Percentiles rank a stretch among this genome's conserved stretches.
Conservation (phyloP, 2,797 vertebrate species). For the Naso thynnoides region DNA sequence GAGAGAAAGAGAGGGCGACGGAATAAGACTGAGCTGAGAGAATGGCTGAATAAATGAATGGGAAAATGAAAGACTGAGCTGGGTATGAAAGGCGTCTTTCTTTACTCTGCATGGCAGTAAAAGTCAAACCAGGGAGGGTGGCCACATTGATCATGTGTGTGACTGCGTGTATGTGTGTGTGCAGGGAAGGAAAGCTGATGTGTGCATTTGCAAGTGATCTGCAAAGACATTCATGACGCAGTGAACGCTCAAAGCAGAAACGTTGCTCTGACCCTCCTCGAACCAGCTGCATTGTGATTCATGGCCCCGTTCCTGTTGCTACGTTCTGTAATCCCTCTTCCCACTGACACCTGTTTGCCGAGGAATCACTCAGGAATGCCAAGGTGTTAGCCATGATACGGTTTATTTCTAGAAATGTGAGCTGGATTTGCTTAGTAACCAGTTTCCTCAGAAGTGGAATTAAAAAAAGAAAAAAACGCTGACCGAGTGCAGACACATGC, state of each 20-base stretch:
- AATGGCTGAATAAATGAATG: slow-evolving; percentile 45
- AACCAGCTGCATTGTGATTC: slow-evolving; percentile 60
- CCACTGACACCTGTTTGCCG: slow-evolving; percentile 70
- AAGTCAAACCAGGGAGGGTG: slow-evolving; percentile 47
- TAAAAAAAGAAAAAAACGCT: slow-evolving; percentile 33
- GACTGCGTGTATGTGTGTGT: slow-evolving; percentile 7
- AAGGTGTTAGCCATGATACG: slow-evolving; percentile 60
- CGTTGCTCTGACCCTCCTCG: slow-evolving; percentile 22
- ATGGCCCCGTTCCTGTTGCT: slow-evolving; percentile 56
- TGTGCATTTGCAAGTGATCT: not conserved
- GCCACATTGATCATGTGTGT: slow-evolving; percentile 15
- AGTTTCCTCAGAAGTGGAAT: slow-evolving; percentile 41
- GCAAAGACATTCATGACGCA: slow-evolving; percentile 16
- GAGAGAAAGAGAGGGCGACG: slow-evolving; percentile 27
- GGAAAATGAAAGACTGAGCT: slow-evolving; percentile 46
- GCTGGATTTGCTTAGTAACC: slow-evolving; percentile 54
- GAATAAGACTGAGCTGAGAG: slow-evolving; percentile 43
- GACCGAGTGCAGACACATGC: slow-evolving; percentile 32
- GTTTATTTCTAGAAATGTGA: slow-evolving; percentile 52
- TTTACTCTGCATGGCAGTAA: slow-evolving; percentile 36
- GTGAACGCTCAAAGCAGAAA: slow-evolving; percentile 23
- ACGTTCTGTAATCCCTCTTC: slow-evolving; percentile 57
- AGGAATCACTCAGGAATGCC: slow-evolving; percentile 51
- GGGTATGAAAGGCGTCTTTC: slow-evolving; percentile 33
- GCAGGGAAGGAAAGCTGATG: not conserved